Evolutionary conservation across 2,888 invertebrate species (phyloP).

Genomic region (Apoda limacodes): DNA sequence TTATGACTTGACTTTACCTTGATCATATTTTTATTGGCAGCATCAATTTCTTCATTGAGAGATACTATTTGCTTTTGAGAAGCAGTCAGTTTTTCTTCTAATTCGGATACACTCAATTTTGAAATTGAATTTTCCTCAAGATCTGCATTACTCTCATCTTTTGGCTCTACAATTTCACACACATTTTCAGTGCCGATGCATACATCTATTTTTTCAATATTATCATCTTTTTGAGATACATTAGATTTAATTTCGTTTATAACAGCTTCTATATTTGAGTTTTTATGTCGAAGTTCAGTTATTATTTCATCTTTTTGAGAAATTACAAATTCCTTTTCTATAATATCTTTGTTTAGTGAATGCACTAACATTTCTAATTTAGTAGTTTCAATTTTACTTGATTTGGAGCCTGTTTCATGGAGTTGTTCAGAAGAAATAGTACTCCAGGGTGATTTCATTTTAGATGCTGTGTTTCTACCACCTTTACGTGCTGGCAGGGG

Average conservation of each 20-base stretch:
- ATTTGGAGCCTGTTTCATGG: conserved; percentile 50
- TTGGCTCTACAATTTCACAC: background rate
- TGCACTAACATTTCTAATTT: conserved; percentile 51
- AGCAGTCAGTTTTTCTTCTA: conserved; percentile 53
- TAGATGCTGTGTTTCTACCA: conserved; percentile 47
- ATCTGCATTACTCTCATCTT: conserved; percentile 18
- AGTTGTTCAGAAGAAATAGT: conserved; percentile 46
- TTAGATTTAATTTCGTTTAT: conserved; percentile 26
- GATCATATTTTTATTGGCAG: conserved; percentile 80
- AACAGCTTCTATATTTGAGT: conserved; percentile 22
- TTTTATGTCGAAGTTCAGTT: conserved; percentile 32
- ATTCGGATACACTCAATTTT: conserved; percentile 25
- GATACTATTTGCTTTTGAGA: conserved; percentile 56
- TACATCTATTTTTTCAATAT: conserved; percentile 33
- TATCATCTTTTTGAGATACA: conserved; percentile 15
- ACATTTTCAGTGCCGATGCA: conserved; percentile 26
- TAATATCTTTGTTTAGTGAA: conserved; percentile 57
- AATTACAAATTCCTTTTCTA: conserved; percentile 54
- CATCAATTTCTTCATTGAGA: conserved; percentile 78
- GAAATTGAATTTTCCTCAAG: conserved; percentile 17
- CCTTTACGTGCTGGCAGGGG: conserved; percentile 51
- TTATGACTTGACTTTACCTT: conserved; percentile 80
- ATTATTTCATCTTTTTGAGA: conserved; percentile 59
- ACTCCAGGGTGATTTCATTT: conserved; percentile 60
- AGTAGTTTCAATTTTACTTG: conserved; percentile 37